Evolutionary conservation across 2,113 vertebrate species (phyloP).

Genomic region (Dasyornis broadbenti): DNA sequence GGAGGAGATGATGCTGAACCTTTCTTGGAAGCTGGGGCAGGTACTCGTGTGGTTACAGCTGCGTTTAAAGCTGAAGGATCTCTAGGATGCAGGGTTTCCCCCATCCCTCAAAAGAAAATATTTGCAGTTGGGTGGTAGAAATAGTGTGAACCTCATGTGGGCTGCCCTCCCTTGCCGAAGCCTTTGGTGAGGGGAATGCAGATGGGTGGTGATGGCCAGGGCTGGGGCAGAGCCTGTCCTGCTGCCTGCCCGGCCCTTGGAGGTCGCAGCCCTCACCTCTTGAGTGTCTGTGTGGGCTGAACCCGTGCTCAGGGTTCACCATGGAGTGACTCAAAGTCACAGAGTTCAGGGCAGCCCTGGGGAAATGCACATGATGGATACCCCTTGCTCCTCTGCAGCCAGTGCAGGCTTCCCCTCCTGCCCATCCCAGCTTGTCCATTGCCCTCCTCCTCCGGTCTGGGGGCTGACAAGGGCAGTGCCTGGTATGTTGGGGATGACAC

Average conservation of each 20-base stretch:
- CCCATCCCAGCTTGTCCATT: background rate
- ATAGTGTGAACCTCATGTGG: background rate
- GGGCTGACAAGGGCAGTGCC: background rate
- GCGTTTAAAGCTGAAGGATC: background rate
- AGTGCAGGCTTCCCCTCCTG: background rate
- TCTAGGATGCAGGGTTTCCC: background rate
- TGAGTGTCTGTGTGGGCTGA: background rate
- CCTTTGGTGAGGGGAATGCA: rapidly evolving
- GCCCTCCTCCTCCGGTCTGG: background rate
- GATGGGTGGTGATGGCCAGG: background rate
- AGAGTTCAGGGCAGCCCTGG: background rate
- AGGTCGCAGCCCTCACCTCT: background rate
- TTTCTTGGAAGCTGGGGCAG: background rate
- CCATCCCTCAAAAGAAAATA: background rate
- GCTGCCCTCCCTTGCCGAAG: background rate
- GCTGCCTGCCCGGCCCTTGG: rapidly evolving
- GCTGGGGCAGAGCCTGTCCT: background rate
- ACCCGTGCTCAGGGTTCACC: background rate
- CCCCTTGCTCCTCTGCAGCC: background rate
- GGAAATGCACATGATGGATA: rapidly evolving
- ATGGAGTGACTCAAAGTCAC: background rate
- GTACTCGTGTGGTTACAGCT: rapidly evolving
- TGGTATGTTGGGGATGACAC: rapidly evolving
- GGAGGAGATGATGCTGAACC: background rate
- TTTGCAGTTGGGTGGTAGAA: rapidly evolving